phyloP scores from a whole-genome alignment of 2,888 invertebrate species.

The Xestoiulus laeticollis region DNA sequence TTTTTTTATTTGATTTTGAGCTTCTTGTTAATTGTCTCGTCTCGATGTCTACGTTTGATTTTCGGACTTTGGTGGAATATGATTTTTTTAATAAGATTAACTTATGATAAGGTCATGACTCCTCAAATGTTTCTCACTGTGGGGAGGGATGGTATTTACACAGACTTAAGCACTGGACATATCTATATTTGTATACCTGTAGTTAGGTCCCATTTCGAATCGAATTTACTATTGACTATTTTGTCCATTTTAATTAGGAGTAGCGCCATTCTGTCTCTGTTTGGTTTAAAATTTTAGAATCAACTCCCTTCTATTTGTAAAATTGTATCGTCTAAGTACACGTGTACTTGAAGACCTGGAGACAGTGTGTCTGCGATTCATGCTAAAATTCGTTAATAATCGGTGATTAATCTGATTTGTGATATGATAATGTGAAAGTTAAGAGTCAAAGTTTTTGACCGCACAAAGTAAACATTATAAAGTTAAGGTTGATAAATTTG shows the following conservation, averaged over 20 bases:
- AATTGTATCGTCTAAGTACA: not conserved
- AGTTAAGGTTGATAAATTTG: no score
- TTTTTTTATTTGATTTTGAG: not conserved
- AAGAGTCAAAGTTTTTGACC: no score
- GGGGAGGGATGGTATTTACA: not conserved
- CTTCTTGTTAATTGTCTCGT: not conserved
- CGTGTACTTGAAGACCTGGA: no score
- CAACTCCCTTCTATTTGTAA: not conserved
- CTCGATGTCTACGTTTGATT: not conserved
- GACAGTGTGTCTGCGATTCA: no score
- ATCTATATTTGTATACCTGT: slow-evolving; percentile 1
- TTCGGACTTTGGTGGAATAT: not conserved
- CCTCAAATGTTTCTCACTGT: not conserved
- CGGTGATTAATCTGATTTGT: no score
- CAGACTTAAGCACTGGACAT: not conserved
- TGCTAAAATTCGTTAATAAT: no score
- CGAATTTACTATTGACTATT: not conserved
- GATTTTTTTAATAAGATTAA: no score
- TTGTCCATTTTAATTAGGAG: not conserved
- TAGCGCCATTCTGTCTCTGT: not conserved
- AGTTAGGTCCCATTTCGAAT: not conserved
- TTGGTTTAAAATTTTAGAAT: not conserved
- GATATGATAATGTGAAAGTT: no score
- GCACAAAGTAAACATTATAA: no score
- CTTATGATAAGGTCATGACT: not conserved